phyloP scores from a whole-genome alignment of 2,888 invertebrate genomes.

The Diabrotica balteata region DNA sequence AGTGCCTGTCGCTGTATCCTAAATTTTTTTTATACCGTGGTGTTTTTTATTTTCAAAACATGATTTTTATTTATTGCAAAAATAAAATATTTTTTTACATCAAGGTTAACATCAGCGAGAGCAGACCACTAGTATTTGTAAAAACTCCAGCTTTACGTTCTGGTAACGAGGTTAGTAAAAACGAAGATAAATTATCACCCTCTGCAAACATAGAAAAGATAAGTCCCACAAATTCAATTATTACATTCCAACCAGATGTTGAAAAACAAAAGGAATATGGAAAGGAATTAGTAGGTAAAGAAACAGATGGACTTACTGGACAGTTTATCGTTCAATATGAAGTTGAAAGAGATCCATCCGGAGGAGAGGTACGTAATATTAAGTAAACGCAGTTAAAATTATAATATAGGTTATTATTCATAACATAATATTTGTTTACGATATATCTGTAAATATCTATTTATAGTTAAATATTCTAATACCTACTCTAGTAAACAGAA shows the following conservation, averaged over 20 bases:
- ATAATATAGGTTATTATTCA: too few relatives aligned
- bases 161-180: constrained; percentile 23
- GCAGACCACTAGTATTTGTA: constrained; percentile 62
- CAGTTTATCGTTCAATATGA: constrained; percentile 76
- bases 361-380: constrained; percentile 63
- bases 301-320: constrained; percentile 64
- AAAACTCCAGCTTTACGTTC: constrained; percentile 20
- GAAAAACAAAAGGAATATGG: constrained; percentile 65
- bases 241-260: constrained; percentile 66
- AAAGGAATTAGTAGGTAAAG: constrained; percentile 52
- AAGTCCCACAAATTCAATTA: constrained; percentile 47
- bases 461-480: too few relatives aligned
- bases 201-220: constrained; percentile 47
- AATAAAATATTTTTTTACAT: too few relatives aligned
- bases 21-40: too few relatives aligned
- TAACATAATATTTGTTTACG: too few relatives aligned
- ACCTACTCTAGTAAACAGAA: too few relatives aligned
- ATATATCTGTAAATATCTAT: too few relatives aligned
- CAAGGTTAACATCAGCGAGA: constrained; percentile 67
- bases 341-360: constrained; percentile 66
- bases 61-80: too few relatives aligned
- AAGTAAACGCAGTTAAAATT: too few relatives aligned
- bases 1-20: too few relatives aligned
- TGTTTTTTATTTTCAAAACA: too few relatives aligned
- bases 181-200: constrained; percentile 59